These are phyloP conservation scores for Gavia stellata DNA, from an alignment of 2,113 vertebrate species.

Conservation along the genomic window DNA sequence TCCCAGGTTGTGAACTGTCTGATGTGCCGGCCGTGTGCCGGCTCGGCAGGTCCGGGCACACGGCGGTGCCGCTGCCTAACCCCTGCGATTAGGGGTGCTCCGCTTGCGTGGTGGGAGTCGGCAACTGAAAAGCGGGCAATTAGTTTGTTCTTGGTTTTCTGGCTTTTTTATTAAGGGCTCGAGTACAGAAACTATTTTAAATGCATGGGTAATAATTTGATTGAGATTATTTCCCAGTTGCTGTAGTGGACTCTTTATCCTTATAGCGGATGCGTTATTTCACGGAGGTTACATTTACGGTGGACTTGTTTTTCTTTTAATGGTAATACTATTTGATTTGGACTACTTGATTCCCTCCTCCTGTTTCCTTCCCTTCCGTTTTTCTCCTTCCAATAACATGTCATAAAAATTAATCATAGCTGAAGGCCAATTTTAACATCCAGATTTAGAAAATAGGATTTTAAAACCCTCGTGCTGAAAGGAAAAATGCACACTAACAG, in stretches of 20 bases:
- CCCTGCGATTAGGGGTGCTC: not conserved
- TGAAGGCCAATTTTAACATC: not conserved
- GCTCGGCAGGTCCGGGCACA: not conserved
- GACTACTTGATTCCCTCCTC: not conserved
- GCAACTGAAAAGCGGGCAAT: not conserved
- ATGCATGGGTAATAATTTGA: too few species aligned
- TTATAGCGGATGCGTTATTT: not conserved
- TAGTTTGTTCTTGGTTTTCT: not conserved
- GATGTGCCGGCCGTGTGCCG: not conserved
- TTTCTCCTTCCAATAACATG: not conserved
- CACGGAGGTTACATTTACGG: not conserved
- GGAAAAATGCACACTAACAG: not conserved
- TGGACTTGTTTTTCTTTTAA: not conserved
- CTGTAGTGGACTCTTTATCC: not conserved
- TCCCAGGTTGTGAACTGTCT: not conserved
- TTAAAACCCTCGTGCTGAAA: not conserved
- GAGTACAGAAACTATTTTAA: not conserved
- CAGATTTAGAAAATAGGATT: not conserved
- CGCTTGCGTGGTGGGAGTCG: fast-evolving
- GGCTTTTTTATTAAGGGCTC: not conserved
- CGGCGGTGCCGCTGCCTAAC: fast-evolving
- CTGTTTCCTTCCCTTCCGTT: not conserved
- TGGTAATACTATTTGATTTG: not conserved
- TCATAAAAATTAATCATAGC: conserved; percentile 13
- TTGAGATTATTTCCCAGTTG: not conserved